Evolutionary conservation across 2,113 vertebrate species (phyloP), one percentile per base, ranked within the genome.

Genomic region (Stigmatopora nigra): DNA sequence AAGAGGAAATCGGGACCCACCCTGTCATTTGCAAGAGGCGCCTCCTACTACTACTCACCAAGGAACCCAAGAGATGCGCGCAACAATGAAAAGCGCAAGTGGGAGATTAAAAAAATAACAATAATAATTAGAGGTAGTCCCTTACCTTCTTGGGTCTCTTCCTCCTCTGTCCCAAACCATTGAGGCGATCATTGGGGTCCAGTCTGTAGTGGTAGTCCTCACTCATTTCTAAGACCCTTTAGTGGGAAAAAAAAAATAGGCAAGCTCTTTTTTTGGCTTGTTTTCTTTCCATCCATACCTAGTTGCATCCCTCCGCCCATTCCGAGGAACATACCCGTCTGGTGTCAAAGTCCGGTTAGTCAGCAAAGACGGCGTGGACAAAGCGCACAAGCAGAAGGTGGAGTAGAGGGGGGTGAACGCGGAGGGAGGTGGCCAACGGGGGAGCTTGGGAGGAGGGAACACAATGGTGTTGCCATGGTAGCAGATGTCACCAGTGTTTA

Each of bases 111-210:
- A 10, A 19, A 22, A 17, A 4, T 11, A 10, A 10, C 2, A 6
- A 2, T 25, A 31, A 31, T 31, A 31, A 31, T 44, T 16, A 38
- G n/a, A 8, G 4, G 2, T 46, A 48, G 13, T 65, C 61, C 36
- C 83, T 78, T 93, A 97, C 96, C 96, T 97, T 97, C 81, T 91
- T 94, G 79, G 96, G 95, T 88, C 87, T 92, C 77, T 92, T 96
- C 49, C 92, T 92, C 46, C 92, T 78, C 84, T 92, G 92, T 13
- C 87, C 93, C 45, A 91, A 78, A 38, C 94, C 94, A 14, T 94
- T 96, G 76, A 91, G 91, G 67, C 90, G 93, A 78, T 96, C 96
- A 1, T 90, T 91, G 69, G 92, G 83, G 85, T 97, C 94, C 86
- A 94, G 92, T 86, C 87, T 92, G 79, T 89, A 92, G 83, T 92